Evolutionary conservation across 2,888 invertebrate species (phyloP), one percentile per base, ranked within the genome.

Genomic region (Cryptophagus acutangulus): DNA sequence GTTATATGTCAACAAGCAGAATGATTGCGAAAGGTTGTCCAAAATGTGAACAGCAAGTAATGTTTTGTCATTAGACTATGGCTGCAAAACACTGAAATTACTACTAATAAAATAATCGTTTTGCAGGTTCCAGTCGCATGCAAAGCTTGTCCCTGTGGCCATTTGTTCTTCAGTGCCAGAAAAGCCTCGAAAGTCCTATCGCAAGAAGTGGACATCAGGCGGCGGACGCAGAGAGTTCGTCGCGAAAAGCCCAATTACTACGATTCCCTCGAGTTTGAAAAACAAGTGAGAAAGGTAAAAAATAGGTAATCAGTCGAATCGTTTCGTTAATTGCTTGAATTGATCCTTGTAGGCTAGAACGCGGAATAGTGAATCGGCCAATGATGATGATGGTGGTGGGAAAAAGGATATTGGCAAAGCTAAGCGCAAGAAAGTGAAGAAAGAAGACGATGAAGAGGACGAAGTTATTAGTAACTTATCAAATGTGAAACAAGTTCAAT

Each of bases 171-270:
- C 58, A 77, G 82, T 51, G 75, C 84, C 0, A 74, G 84, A 2
- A 73, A 81, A 35, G 73, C 65, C 30, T 65, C 62, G 52, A 70
- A 65, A 61, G 70, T 62, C 29, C 52, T 74, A 33, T 74, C 74
- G 0, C 73, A 69, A 0, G 75, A 72, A 10, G 74, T 73, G 42
- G 79, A 69, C 43, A 70, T 70, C 45, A 65, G 82, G 2, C 67
- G 87, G 34, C 68, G 82, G 51, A 87, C 87, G 0, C 83, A 84
- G 50, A 68, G 88, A 38, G 82, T 87, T 3, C 76, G 84, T 43
- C 70, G 87, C 40, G 81, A 84, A 12, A 85, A 87, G 57, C 86
- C 87, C 1, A 84, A 87, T 72, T 88, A 85, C 66, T 89, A 88
- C 52, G 87, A 89, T 68, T 81, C 86, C 1, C 76, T 86, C 45